These are phyloP conservation scores for Virgularia gustaviana DNA, from an alignment of 92 coral and sea anemone genomes.

Conservation along the genomic window DNA sequence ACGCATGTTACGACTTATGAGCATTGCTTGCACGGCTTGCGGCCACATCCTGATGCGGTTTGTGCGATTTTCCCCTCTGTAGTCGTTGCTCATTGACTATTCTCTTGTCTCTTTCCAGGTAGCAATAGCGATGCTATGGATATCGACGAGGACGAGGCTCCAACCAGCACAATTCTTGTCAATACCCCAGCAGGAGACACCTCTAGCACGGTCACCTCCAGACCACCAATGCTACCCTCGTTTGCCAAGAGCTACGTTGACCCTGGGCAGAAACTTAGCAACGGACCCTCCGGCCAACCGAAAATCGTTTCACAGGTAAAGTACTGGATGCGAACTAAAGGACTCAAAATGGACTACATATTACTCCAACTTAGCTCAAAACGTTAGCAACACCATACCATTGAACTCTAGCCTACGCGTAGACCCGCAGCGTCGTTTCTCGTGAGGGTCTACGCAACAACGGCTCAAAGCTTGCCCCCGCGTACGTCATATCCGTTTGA, in stretches of 20 bases:
- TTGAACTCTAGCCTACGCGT: no score
- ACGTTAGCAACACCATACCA: no score
- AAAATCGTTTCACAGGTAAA: slow-evolving; percentile 20
- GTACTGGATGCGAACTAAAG: background rate
- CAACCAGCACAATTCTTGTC: slow-evolving; percentile 54
- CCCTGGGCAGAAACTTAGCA: slow-evolving; percentile 20
- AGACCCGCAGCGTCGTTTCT: no score
- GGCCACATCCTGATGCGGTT: no score
- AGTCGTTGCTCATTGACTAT: background rate
- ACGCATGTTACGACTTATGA: background rate
- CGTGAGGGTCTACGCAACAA: no score
- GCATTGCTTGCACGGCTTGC: no score
- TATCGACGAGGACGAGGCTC: slow-evolving; percentile 75
- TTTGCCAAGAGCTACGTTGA: background rate
- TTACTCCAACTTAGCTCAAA: no score
- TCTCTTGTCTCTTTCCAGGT: background rate
- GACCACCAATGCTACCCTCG: background rate
- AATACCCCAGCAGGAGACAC: slow-evolving; percentile 45
- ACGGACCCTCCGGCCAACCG: slow-evolving; percentile 42
- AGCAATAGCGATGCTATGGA: slow-evolving; percentile 80
- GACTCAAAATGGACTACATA: no score
- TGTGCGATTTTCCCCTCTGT: background rate
- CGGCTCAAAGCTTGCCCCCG: no score
- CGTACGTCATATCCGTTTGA: no score
- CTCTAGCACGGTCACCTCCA: slow-evolving; percentile 23